Evolutionary conservation across 1,140 invertebrate genomes (phyloP).

Genomic region (Stenopsyche tienmushanensis): DNA sequence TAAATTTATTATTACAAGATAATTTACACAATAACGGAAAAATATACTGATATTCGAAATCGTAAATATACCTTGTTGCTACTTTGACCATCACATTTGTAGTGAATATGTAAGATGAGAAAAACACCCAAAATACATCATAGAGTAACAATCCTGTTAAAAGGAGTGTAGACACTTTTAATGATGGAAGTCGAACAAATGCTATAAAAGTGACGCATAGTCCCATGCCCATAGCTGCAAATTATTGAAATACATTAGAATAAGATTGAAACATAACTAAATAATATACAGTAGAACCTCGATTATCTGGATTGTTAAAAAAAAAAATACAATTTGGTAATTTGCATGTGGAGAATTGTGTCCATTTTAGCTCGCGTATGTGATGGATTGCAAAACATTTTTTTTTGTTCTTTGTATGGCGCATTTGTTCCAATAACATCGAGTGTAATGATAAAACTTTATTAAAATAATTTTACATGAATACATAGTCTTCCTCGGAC

Average conservation of each 20-base stretch:
- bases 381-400: too few relatives aligned
- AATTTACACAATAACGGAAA: slow-evolving; percentile 9
- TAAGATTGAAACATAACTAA: neutral
- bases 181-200: slow-evolving; percentile 90
- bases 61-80: slow-evolving; percentile 53
- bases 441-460: neutral
- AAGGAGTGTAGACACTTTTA: slow-evolving; percentile 94
- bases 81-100: slow-evolving; percentile 99
- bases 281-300: too few relatives aligned
- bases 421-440: too few relatives aligned
- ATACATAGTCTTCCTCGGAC: too few relatives aligned
- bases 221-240: slow-evolving; percentile 89
- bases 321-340: too few relatives aligned
- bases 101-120: slow-evolving; percentile 97
- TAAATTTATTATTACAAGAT: neutral
- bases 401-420: too few relatives aligned
- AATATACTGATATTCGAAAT: neutral
- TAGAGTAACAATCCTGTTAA: slow-evolving; percentile 93
- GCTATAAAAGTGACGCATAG: slow-evolving; percentile 97
- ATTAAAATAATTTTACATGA: neutral
- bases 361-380: too few relatives aligned
- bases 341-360: too few relatives aligned
- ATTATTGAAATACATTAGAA: neutral
- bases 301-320: too few relatives aligned
- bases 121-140: slow-evolving; percentile 99